Percentiles rank a stretch among this genome's conserved stretches.
Conservation (phyloP, 2,113 vertebrate species). For the Empidonax alnorum region DNA sequence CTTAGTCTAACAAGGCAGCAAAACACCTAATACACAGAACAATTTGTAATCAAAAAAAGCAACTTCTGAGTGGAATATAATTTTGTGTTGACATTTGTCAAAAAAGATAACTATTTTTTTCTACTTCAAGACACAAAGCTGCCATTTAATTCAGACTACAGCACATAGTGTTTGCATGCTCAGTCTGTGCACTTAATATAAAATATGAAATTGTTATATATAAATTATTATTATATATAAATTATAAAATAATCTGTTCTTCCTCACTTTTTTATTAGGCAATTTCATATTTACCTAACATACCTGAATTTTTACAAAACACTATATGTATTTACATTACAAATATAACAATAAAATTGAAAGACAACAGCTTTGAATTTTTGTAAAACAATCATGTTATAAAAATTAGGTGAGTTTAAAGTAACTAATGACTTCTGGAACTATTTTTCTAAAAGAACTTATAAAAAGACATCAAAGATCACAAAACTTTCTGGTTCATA, state of each 20-base stretch:
- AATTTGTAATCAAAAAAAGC: background rate
- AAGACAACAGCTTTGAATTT: background rate
- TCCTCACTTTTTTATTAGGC: background rate
- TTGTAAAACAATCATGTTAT: background rate
- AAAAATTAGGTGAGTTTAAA: background rate
- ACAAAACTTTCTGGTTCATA: background rate
- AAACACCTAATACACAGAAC: background rate
- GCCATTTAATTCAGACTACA: background rate
- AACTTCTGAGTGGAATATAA: background rate
- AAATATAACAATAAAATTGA: background rate
- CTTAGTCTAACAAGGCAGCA: rapidly evolving
- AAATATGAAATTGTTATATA: too few relatives aligned
- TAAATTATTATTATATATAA: too few relatives aligned
- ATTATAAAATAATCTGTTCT: background rate
- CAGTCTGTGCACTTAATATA: background rate
- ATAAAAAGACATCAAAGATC: background rate
- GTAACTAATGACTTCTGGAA: background rate
- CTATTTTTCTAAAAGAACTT: background rate
- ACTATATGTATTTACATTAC: background rate
- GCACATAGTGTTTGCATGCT: background rate
- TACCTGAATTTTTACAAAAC: background rate
- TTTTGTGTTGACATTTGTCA: background rate
- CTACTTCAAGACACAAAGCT: background rate
- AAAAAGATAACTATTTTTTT: background rate
- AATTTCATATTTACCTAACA: background rate